Conservation (phyloP, 2,888 invertebrate species). For the Byasa hedistus region DNA sequence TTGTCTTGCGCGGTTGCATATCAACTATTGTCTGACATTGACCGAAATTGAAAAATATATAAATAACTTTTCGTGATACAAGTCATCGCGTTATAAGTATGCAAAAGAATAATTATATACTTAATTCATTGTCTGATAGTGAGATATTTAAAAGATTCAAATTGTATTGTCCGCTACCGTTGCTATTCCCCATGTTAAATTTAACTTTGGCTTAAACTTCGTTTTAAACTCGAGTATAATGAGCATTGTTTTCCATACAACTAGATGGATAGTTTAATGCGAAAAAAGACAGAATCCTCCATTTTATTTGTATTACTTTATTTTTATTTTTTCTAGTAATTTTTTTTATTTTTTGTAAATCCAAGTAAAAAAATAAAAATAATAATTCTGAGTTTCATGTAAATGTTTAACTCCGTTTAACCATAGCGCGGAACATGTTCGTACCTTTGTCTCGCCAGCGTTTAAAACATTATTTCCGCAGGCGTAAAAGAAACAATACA, state of each 20-base stretch:
- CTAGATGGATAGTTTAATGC: no score
- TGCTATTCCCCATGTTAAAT: not conserved
- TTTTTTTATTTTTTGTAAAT: no score
- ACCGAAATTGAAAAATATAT: conserved; percentile 9
- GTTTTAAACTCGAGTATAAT: no score
- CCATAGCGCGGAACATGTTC: not conserved
- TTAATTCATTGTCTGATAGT: not conserved
- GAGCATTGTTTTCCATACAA: no score
- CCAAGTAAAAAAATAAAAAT: no score
- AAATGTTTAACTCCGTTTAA: not conserved
- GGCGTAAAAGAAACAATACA: conserved; percentile 25
- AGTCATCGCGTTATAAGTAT: not conserved
- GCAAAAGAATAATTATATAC: not conserved
- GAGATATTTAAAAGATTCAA: not conserved
- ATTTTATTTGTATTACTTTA: no score
- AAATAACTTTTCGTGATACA: not conserved
- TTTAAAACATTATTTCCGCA: conserved; percentile 26
- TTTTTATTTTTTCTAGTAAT: no score
- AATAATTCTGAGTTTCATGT: no score
- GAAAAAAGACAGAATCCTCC: no score
- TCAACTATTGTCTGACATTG: conserved; percentile 22
- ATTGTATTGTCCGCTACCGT: not conserved
- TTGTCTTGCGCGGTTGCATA: conserved; percentile 24
- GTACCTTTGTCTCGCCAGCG: conserved; percentile 21
- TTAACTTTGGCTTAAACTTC: not conserved